Conservation (phyloP, 2,888 invertebrate genomes). For the Ornithoptera alexandrae region DNA sequence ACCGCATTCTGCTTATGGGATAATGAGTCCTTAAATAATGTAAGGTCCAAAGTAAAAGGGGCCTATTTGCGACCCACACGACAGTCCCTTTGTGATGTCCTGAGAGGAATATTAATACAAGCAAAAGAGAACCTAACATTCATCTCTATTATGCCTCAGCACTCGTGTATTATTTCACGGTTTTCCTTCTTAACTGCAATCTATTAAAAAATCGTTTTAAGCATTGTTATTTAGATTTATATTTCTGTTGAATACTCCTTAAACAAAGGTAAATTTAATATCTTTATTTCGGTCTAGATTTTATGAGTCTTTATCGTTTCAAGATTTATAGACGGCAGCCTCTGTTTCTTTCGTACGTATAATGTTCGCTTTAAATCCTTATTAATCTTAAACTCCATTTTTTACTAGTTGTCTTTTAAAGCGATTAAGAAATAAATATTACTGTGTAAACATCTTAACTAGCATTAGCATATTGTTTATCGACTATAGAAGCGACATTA, state of each 20-base stretch:
- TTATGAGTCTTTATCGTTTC: too few species aligned
- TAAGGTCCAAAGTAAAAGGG: constrained; percentile 7
- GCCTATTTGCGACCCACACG: constrained; percentile 16
- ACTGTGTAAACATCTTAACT: too few species aligned
- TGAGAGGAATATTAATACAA: constrained; percentile 25
- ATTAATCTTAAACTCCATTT: too few species aligned
- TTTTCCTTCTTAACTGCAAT: constrained; percentile 15
- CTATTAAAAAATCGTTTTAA: constrained; percentile 1
- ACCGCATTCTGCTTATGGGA: constrained; percentile 51
- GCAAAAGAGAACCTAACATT: constrained; percentile 18
- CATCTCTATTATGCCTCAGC: constrained; percentile 15
- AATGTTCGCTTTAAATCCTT: too few species aligned
- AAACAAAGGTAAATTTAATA: too few species aligned
- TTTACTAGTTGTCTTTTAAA: too few species aligned
- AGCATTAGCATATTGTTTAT: too few species aligned
- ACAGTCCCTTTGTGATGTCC: constrained; percentile 28
- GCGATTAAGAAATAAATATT: too few species aligned
- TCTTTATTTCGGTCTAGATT: too few species aligned
- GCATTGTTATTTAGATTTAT: constrained; percentile 5
- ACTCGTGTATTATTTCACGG: constrained; percentile 3
- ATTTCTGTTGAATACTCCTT: neutral
- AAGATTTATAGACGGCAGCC: too few species aligned
- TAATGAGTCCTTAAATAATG: constrained; percentile 29
- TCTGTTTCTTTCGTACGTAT: too few species aligned
- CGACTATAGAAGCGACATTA: too few species aligned